These are phyloP conservation scores for Megamerina dolium DNA, from an alignment of 2,888 invertebrate species.

Conservation along the genomic window DNA sequence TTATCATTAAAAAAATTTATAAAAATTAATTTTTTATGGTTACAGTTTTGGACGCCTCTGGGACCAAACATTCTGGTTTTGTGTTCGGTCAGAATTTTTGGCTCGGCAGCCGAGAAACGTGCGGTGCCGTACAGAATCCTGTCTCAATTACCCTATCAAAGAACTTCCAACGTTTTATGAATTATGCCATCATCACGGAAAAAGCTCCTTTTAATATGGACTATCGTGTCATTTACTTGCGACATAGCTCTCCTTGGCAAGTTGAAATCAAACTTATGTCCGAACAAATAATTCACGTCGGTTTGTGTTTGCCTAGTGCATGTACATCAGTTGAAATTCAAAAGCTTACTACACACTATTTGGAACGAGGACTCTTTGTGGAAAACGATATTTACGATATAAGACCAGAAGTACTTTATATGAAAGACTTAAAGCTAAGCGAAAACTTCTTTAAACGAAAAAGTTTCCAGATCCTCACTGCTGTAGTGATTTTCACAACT, in stretches of 20 bases:
- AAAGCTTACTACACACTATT: constrained; percentile 39
- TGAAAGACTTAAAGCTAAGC: constrained; percentile 43
- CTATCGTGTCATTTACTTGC: constrained; percentile 46
- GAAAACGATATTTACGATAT: constrained; percentile 45
- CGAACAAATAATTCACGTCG: constrained; percentile 52
- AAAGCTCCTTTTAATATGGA: constrained; percentile 47
- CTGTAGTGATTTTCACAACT: constrained; percentile 30
- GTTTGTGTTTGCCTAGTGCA: constrained; percentile 52
- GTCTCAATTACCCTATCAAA: constrained; percentile 44
- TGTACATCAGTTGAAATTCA: constrained; percentile 48
- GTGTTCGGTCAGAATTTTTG: constrained; percentile 58
- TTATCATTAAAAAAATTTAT: not conserved
- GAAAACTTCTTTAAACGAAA: constrained; percentile 39
- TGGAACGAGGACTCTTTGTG: constrained; percentile 36
- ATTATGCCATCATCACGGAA: constrained; percentile 41
- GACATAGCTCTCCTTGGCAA: constrained; percentile 50
- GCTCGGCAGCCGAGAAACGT: constrained; percentile 54
- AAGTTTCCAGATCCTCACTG: constrained; percentile 39
- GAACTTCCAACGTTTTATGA: constrained; percentile 45
- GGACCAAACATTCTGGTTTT: constrained; percentile 53
- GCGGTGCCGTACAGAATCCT: constrained; percentile 47
- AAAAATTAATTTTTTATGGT: too few species aligned
- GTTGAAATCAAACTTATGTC: constrained; percentile 49
- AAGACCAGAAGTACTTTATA: constrained; percentile 42
- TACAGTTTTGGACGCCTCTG: constrained; percentile 56